A percentile compares a stretch with the other conserved stretches of the same genome.
Conservation (phyloP, 2,888 invertebrate genomes). For the Lucinisca nassula region DNA sequence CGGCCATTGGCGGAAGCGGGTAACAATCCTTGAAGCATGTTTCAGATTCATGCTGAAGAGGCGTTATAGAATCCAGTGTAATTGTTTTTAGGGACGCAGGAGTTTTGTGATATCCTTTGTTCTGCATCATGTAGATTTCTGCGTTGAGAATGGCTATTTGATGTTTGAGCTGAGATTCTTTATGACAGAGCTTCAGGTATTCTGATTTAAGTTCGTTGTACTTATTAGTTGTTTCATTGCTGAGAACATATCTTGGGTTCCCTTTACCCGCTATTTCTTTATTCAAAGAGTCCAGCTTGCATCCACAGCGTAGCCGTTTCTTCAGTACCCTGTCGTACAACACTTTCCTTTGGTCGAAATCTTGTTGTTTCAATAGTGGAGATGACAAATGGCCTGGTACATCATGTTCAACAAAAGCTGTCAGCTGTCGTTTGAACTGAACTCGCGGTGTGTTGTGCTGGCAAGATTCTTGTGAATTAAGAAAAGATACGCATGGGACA, state of each 20-base stretch:
- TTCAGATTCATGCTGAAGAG: background rate
- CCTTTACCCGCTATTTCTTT: slow-evolving; percentile 47
- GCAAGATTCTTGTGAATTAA: too few relatives aligned
- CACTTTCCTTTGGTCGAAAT: slow-evolving; percentile 34
- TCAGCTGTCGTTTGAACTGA: too few relatives aligned
- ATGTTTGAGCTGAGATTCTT: slow-evolving; percentile 66
- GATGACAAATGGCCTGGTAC: too few relatives aligned
- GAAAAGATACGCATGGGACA: too few relatives aligned
- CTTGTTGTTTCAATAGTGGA: background rate
- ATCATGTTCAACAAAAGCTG: too few relatives aligned
- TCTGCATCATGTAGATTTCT: slow-evolving; percentile 71
- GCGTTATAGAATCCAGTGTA: slow-evolving; percentile 57
- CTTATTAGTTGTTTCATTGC: slow-evolving; percentile 49
- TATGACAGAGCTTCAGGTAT: slow-evolving; percentile 65
- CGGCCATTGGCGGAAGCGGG: background rate
- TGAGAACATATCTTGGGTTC: slow-evolving; percentile 34
- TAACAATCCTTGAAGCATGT: slow-evolving; percentile 5
- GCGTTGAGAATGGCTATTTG: slow-evolving; percentile 71
- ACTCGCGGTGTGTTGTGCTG: too few relatives aligned
- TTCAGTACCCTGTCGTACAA: slow-evolving; percentile 53
- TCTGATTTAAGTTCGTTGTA: slow-evolving; percentile 67
- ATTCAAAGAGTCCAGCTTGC: slow-evolving; percentile 51
- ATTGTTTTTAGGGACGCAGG: slow-evolving; percentile 66
- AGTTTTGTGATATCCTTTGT: slow-evolving; percentile 64
- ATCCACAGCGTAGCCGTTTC: slow-evolving; percentile 55